phyloP scores from a whole-genome alignment of 2,113 vertebrate genomes.

The Lasiurus cinereus region DNA sequence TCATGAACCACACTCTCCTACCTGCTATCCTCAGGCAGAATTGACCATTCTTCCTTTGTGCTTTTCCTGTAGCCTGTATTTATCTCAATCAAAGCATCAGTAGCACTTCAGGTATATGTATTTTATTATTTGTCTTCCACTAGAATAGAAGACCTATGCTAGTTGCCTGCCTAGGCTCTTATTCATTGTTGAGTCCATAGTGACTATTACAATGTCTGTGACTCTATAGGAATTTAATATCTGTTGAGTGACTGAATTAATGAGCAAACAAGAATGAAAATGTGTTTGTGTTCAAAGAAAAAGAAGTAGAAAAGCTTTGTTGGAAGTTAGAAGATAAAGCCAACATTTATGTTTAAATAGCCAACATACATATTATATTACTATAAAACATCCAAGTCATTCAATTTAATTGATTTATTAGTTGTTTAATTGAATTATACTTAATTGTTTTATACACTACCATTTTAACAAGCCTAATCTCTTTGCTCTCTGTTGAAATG shows the following conservation, averaged over 20 bases:
- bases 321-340: conserved; percentile 31
- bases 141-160: background rate
- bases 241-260: conserved; percentile 37
- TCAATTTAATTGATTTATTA: background rate
- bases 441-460: background rate
- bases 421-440: background rate
- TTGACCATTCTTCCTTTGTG: background rate
- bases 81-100: background rate
- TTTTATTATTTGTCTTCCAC: conserved; percentile 8
- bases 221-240: background rate
- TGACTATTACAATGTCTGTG: background rate
- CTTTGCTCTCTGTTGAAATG: background rate
- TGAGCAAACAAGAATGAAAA: background rate
- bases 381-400: background rate
- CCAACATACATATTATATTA: background rate
- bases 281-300: background rate
- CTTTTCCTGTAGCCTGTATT: background rate
- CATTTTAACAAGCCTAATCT: background rate
- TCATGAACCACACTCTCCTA: background rate
- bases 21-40: background rate
- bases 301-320: background rate
- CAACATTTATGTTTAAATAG: background rate
- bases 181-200: background rate
- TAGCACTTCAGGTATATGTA: background rate
- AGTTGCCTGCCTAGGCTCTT: background rate